Evolutionary conservation across 2,113 vertebrate genomes (phyloP).

Genomic region (Bubo scandiacus): DNA sequence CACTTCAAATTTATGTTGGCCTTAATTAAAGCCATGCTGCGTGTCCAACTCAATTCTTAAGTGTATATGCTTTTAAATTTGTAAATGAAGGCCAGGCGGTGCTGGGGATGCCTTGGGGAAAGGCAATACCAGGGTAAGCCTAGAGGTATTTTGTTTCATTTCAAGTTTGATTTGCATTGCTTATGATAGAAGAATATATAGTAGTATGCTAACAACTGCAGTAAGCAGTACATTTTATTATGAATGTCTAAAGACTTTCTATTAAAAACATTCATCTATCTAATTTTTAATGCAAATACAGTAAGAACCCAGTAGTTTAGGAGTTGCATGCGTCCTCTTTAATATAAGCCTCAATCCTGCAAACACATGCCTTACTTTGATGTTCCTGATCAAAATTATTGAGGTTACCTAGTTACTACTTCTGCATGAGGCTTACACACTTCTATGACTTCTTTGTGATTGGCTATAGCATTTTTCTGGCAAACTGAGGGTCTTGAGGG

Average conservation of each 20-base stretch:
- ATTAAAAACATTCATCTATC: neutral
- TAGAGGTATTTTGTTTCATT: neutral
- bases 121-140: neutral
- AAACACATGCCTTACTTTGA: neutral
- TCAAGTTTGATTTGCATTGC: neutral
- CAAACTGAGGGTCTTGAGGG: neutral
- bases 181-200: neutral
- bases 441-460: neutral
- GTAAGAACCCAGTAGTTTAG: neutral
- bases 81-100: neutral
- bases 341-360: neutral
- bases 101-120: neutral
- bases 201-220: neutral
- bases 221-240: neutral
- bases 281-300: neutral
- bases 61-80: neutral
- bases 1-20: neutral
- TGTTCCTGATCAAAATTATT: neutral
- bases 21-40: neutral
- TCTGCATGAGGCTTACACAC: fast-evolving
- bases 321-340: neutral
- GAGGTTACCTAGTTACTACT: neutral
- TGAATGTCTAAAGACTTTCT: neutral
- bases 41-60: fast-evolving
- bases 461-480: neutral